Base-by-base conservation (phyloP, 2,888 invertebrate species). In the Scaptomyza parva region DNA sequence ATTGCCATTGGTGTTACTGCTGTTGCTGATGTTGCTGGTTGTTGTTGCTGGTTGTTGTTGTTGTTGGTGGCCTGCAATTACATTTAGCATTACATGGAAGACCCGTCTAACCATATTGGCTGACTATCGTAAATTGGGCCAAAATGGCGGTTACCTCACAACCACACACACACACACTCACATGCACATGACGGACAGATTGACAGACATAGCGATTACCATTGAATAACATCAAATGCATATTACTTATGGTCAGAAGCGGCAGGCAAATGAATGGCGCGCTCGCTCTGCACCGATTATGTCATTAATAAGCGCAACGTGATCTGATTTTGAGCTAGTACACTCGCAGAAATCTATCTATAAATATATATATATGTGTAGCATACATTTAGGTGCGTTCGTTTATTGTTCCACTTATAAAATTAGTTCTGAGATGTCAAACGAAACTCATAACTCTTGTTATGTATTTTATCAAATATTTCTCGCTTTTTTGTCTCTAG, bases 61-160 rank as follows among this genome's bases (percentile, higher is more conserved):
- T 3, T 22, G 30, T 18, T 30, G 39, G 35, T 44, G 33, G 30
- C 6, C 41, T 39, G 70, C 76, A 70, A 74, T 74, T 67, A 71
- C 76, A 63, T 67, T 76, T 60, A 8, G 55, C 48, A 74, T 70
- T 70, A 62, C 65, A 68, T 52, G 60, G 17, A 30, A 51, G 35
- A n/a, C n/a, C 60, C 51, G 37, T 28, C 52, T 22, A 51, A 51
- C 20, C 41, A 51, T 57, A 33, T 51, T 44, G 43, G 26, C 20
- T 11, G 8, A 11, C 52, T 22, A 58, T 9, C 39, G 6, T 40
- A 51, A 51, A 40, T 52, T 40, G 40, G 40, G 18, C 26, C 40
- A 40, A 40, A 52, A 40, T 28, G 26, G n/a, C 40, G 18, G 40
- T 40, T 52, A 24, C 17, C 17, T 24, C 17, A 50, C 24, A 6